Conservation (phyloP, 2,888 invertebrate species). For the Melipona beecheii region DNA sequence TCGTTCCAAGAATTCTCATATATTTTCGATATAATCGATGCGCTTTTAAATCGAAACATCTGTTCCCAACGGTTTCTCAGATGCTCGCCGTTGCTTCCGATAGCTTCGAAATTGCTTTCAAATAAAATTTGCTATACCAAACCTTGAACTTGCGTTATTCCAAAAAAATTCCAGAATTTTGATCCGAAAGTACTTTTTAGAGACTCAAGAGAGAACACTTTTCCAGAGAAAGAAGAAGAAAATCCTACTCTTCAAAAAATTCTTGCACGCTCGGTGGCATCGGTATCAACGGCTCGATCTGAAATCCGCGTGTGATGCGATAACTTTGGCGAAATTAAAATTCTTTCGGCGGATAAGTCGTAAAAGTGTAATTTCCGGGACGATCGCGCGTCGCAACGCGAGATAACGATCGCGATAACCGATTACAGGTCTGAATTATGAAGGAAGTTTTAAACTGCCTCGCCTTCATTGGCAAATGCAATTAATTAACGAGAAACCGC, state of each 20-base stretch:
- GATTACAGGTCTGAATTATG: slow-evolving; percentile 71
- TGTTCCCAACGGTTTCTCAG: neutral
- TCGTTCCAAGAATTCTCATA: slow-evolving; percentile 22
- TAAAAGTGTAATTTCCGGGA: slow-evolving; percentile 63
- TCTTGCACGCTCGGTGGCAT: neutral
- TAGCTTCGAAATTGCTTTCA: neutral
- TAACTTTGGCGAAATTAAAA: slow-evolving; percentile 55
- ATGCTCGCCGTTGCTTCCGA: too few relatives aligned
- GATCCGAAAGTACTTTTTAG: neutral
- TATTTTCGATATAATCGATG: slow-evolving; percentile 2
- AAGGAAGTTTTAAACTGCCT: slow-evolving; percentile 74
- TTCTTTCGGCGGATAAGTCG: slow-evolving; percentile 52
- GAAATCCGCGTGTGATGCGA: neutral
- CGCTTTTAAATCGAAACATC: neutral
- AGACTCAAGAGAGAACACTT: too few relatives aligned
- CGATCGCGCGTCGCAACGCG: slow-evolving; percentile 48
- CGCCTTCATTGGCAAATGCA: slow-evolving; percentile 72
- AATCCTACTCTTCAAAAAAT: too few relatives aligned
- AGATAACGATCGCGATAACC: slow-evolving; percentile 70
- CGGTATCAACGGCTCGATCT: neutral
- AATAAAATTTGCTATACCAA: neutral
- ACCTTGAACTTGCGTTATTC: neutral
- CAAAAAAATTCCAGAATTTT: neutral
- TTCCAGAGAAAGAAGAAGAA: neutral
- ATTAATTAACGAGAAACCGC: slow-evolving; percentile 74